phyloP scores from a whole-genome alignment of 2,797 vertebrate genomes.

The Diplodus sargus region DNA sequence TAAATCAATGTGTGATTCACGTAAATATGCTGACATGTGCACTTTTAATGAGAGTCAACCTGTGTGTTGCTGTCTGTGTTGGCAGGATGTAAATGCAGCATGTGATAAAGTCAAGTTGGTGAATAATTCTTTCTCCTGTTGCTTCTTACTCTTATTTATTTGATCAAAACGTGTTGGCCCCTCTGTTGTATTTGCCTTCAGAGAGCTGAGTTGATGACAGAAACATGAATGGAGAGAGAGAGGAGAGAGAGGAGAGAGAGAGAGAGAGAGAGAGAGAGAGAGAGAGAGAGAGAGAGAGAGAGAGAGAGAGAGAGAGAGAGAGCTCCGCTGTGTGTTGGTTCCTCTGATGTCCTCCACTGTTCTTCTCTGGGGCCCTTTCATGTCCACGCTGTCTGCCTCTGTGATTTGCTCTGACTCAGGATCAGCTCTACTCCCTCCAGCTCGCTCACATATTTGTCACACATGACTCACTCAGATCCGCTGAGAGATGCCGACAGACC shows the following conservation, averaged over 20 bases:
- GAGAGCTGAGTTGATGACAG: neutral
- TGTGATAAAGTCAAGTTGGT: neutral
- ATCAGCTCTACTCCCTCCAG: neutral
- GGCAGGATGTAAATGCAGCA: neutral
- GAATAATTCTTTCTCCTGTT: neutral
- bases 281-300: neutral
- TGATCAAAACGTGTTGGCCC: neutral
- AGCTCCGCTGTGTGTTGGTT: neutral
- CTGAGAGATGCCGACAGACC: neutral
- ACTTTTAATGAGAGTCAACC: neutral
- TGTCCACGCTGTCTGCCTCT: neutral
- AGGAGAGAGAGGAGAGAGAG: neutral
- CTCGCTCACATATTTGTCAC: conserved; percentile 3
- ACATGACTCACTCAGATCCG: conserved; percentile 26
- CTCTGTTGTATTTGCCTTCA: neutral
- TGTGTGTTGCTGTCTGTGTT: neutral
- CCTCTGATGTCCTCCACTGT: conserved; percentile 4
- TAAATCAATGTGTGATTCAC: neutral
- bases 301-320: too few species aligned
- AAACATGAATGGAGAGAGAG: neutral
- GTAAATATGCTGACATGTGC: too few species aligned
- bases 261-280: too few species aligned
- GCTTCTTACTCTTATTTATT: too few species aligned
- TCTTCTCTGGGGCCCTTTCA: conserved; percentile 8
- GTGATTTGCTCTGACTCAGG: conserved; percentile 12